Conservation (phyloP, 2,113 vertebrate species). For the Aspidoscelis tigris region DNA sequence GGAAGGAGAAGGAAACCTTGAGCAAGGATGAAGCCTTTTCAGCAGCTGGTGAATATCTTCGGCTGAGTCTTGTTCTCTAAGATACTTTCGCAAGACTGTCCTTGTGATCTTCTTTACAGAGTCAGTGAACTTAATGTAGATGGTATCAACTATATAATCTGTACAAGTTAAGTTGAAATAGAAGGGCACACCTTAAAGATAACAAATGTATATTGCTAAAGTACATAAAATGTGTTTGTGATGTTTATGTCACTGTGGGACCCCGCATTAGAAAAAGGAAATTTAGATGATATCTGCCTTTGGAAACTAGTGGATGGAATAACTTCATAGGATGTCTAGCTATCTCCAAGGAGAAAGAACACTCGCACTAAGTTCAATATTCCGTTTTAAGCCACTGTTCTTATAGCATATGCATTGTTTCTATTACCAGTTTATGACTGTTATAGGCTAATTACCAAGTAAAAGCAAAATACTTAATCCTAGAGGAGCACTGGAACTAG, state of each 20-base stretch:
- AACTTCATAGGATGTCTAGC: neutral
- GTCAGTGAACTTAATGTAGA: too few species aligned
- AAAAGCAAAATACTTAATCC: neutral
- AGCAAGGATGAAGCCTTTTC: too few species aligned
- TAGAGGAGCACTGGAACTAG: neutral
- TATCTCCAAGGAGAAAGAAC: slow-evolving; percentile 31
- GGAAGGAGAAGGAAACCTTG: too few species aligned
- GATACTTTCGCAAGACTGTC: too few species aligned
- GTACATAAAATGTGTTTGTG: neutral
- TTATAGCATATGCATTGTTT: slow-evolving; percentile 20
- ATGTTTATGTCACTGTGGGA: too few species aligned
- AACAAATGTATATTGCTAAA: too few species aligned
- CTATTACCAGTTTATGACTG: neutral
- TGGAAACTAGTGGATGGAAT: neutral
- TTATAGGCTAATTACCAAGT: neutral
- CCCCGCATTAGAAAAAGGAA: neutral
- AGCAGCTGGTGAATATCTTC: too few species aligned
- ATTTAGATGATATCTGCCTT: neutral
- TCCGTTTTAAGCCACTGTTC: slow-evolving; percentile 23
- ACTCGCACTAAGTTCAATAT: slow-evolving; percentile 4
- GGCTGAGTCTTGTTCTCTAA: too few species aligned
- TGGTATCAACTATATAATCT: too few species aligned
- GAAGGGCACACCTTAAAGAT: neutral
- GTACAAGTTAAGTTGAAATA: too few species aligned
- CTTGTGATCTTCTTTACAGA: too few species aligned